phyloP scores from a whole-genome alignment of 2,888 invertebrate species.

The Diaprepes abbreviatus region DNA sequence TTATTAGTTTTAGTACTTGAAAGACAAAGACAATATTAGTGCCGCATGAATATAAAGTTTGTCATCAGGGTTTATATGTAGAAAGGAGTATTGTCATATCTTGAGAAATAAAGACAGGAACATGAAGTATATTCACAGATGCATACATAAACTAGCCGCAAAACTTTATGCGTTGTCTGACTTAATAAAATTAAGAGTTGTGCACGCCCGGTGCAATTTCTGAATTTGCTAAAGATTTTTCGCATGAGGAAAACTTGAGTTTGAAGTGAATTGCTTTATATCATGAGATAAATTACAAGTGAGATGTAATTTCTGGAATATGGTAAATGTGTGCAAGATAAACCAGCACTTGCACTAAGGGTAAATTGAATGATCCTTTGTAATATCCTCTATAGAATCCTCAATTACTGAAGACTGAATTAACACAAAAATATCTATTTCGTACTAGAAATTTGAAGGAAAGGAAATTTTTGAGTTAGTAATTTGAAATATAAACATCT shows the following conservation, averaged over 20 bases:
- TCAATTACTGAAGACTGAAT: no score
- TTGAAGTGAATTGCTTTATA: constrained; percentile 3
- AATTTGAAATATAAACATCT: no score
- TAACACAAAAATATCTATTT: no score
- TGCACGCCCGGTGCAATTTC: constrained; percentile 1
- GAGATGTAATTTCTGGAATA: constrained; percentile 12
- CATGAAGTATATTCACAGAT: constrained; percentile 2
- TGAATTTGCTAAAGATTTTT: constrained; percentile 9
- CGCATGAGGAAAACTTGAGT: constrained; percentile 8
- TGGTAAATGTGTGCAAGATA: constrained; percentile 2
- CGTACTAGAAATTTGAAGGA: no score
- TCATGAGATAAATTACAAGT: constrained; percentile 2
- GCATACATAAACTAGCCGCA: constrained; percentile 14
- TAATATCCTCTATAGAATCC: no score
- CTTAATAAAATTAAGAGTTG: constrained; percentile 17
- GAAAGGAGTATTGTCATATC: constrained; percentile 7
- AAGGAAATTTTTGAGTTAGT: no score
- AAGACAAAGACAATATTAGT: not conserved
- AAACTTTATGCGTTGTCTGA: constrained; percentile 3
- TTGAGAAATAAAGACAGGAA: not conserved
- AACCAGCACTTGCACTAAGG: not conserved
- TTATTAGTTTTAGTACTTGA: not conserved
- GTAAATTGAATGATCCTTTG: not conserved
- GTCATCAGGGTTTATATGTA: not conserved
- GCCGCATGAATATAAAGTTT: not conserved